Evolutionary conservation across 1,140 invertebrate genomes (phyloP), one percentile per base, ranked within the genome.

Genomic region (Drosophila leontia): DNA sequence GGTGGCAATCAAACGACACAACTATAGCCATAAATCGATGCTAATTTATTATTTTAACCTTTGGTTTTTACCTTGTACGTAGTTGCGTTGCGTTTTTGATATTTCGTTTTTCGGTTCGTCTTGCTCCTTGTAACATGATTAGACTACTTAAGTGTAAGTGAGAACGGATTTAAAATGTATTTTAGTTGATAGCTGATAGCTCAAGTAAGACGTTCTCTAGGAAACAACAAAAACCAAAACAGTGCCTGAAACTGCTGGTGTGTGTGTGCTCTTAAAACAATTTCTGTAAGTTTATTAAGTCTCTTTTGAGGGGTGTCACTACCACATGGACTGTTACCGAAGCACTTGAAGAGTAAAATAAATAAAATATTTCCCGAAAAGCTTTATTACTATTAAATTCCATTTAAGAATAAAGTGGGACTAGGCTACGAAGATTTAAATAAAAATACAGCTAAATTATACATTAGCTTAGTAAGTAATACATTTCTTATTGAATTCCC

Each of bases 21-120:
- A 29, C 57, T 78, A 51, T 69, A 65, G 48, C 80, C 44, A 75
- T 75, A 80, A 68, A n/a, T 50, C 50, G 75, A 78, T 60, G 75
- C 75, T 77, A 60, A 77, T 56, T 62, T 75, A 75, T 77, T 77
- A 50, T 53, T 57, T 35, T 69, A 42, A 42, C 29, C 37, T 39
- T 57, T 47, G 56, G 45, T 51, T 58, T 59, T 13, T 42, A 76
- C 35, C 41, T 64, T 78, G 29, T 80, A 51, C 55, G 42, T 68
- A 65, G 56, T 70, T 78, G 63, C 51, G 62, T 79, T 61, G 63
- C 57, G 62, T 79, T 61, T 57, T 56, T 61, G 32, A 56, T 62
- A 37, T 62, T 50, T 41, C 34, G 47, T 53, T 29, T 34, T 59
- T 26, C 47, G 35, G 42, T 64, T 65, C 45, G 26, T 47, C 39